Base-by-base conservation (phyloP, 2,797 vertebrate genomes). In the Aulostomus chinensis region DNA sequence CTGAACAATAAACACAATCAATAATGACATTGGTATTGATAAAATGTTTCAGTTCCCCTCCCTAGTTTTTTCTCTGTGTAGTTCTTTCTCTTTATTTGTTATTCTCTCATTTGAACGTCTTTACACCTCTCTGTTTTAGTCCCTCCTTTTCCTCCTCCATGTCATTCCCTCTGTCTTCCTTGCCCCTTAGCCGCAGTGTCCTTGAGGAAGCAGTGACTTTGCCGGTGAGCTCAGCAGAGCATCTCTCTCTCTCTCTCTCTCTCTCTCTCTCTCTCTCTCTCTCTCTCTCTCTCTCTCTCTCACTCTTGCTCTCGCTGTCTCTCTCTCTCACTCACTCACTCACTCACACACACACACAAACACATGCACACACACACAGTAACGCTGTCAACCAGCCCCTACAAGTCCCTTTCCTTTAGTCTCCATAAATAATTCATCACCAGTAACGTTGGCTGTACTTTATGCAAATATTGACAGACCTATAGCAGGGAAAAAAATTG, bases 191-290 rank as follows among this genome's bases (percentile, higher is more conserved):
- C 91, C 82, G 89, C 89, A 92, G 91, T 92, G 91, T 92, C 91
- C 91, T 92, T 92, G 89, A 90, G 57, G 81, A 90, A 68, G 75
- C 84, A 78, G 64, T 87, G 88, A 90, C 89, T 90, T 89, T 90
- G 85, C 40, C 73, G 56, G 71, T 75, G 72, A 67, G 68, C 37
- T 62, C 75, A 71, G 73, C 67, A 52, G 59, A 80, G 85, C 68
- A 37, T 74, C 62, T 80, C 70, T 10, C 62, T 61, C 64, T 62
- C 54, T 63, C 54, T 55, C 48, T 40, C 49, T 14, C 29, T 52
- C 22, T 39, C 29, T 40, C 37, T 53, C 24, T 51, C 34, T 10
- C 9, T 42, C 18, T 33, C 32, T 40, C 25, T 34, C 43, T 22
- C 22, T 38, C 34, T 32, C 34, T 5, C 24, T 25, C 28, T 1